Conservation (phyloP, 2,113 vertebrate genomes). For the Poeciliopsis prolifica region DNA sequence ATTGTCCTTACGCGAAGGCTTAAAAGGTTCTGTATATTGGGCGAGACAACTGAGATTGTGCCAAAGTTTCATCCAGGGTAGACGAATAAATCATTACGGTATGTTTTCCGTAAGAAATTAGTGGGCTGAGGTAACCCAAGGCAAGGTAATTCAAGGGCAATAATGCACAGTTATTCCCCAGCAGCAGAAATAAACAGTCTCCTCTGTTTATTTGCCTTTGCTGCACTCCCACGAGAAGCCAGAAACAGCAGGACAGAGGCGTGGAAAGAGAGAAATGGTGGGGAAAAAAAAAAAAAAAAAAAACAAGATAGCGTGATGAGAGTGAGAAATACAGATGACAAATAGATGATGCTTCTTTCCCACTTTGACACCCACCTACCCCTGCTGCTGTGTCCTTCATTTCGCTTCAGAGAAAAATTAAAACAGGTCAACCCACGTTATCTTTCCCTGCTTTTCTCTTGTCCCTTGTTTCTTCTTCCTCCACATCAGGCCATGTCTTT, state of each 20-base stretch:
- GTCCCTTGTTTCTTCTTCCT: slow-evolving; percentile 52
- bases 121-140: slow-evolving; percentile 74
- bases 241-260: slow-evolving; percentile 79
- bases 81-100: slow-evolving; percentile 62
- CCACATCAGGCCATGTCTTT: slow-evolving; percentile 48
- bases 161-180: slow-evolving; percentile 74
- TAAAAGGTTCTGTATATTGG: slow-evolving; percentile 48
- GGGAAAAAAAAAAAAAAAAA: slow-evolving; percentile 14
- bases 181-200: slow-evolving; percentile 77
- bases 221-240: slow-evolving; percentile 73
- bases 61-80: slow-evolving; percentile 65
- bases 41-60: slow-evolving; percentile 54
- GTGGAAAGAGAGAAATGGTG: slow-evolving; percentile 66
- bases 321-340: slow-evolving; percentile 77
- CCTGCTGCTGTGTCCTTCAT: slow-evolving; percentile 74
- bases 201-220: slow-evolving; percentile 78
- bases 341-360: slow-evolving; percentile 81
- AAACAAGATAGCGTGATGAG: slow-evolving; percentile 64
- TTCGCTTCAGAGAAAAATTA: slow-evolving; percentile 63
- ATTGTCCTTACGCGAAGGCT: slow-evolving; percentile 31
- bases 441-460: slow-evolving; percentile 22
- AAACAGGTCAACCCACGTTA: slow-evolving; percentile 65
- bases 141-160: slow-evolving; percentile 81
- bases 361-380: slow-evolving; percentile 77
- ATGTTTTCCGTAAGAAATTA: slow-evolving; percentile 72